phyloP scores from a whole-genome alignment of 2,888 invertebrate genomes.

The Dermolepida albohirtum region DNA sequence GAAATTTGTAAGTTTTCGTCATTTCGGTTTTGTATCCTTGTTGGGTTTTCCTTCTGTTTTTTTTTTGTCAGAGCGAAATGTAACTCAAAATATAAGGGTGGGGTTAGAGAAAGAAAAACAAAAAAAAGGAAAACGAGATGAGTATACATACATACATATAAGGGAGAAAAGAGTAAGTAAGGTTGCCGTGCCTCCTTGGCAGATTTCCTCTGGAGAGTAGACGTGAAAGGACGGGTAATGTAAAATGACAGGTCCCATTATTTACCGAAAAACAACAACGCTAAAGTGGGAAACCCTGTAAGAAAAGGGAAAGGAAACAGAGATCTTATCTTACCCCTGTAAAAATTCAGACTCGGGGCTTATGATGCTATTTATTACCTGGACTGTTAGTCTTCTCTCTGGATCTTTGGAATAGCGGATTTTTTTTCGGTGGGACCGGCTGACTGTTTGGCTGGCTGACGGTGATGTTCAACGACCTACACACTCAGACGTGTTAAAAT shows the following conservation, averaged over 20 bases:
- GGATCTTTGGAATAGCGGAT: background rate
- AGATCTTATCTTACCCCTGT: constrained; percentile 43
- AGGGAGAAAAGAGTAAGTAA: constrained; percentile 2
- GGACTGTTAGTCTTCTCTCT: constrained; percentile 24
- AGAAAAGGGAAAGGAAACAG: constrained; percentile 60
- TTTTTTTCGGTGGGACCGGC: background rate
- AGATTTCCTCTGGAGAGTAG: constrained; percentile 37
- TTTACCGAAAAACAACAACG: constrained; percentile 66
- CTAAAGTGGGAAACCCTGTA: constrained; percentile 65
- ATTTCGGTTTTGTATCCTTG: constrained; percentile 43
- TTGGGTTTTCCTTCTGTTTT: constrained; percentile 8
- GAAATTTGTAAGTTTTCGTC: constrained; percentile 48
- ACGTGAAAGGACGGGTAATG: constrained; percentile 62
- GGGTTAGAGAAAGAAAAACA: constrained; percentile 6
- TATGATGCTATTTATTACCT: constrained; percentile 51
- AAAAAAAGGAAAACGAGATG: too few species aligned
- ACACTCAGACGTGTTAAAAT: constrained; percentile 34
- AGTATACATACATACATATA: too few species aligned
- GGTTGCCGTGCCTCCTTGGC: constrained; percentile 4
- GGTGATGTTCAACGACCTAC: background rate
- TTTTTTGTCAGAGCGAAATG: constrained; percentile 1
- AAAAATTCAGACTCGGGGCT: constrained; percentile 49
- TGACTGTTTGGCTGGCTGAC: constrained; percentile 1
- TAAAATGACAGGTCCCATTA: constrained; percentile 68
- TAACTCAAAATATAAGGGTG: background rate